These are phyloP conservation scores for Acromyrmex charruanus DNA, from an alignment of 1,140 invertebrate species.

Conservation along the genomic window DNA sequence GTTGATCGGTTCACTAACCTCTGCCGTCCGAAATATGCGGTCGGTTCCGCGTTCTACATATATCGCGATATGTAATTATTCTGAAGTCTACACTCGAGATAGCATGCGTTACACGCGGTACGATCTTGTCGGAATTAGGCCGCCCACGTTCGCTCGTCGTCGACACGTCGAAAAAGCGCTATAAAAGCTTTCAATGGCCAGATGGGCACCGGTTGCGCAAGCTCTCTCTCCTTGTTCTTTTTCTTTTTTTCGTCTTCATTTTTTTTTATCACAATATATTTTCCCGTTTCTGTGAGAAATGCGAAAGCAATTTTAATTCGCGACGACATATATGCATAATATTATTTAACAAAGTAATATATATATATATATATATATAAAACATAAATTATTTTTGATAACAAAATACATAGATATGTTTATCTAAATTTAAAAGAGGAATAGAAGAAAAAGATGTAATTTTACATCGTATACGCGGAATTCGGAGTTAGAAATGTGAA, in stretches of 20 bases:
- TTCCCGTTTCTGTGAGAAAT: neutral
- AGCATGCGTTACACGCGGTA: slow-evolving; percentile 62
- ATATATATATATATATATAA: neutral
- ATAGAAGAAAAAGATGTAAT: too few species aligned
- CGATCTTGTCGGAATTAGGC: slow-evolving; percentile 71
- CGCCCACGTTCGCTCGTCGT: slow-evolving; percentile 74
- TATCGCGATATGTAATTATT: slow-evolving; percentile 57
- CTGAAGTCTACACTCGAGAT: slow-evolving; percentile 41
- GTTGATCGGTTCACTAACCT: slow-evolving; percentile 41
- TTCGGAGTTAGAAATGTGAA: slow-evolving; percentile 40
- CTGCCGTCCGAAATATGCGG: slow-evolving; percentile 27
- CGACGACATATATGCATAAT: neutral
- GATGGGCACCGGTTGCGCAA: slow-evolving; percentile 76
- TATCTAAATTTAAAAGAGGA: neutral
- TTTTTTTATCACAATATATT: neutral
- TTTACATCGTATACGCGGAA: neutral
- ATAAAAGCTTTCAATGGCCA: slow-evolving; percentile 78
- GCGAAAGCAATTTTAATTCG: neutral
- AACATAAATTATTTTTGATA: neutral
- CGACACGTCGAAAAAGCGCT: slow-evolving; percentile 74
- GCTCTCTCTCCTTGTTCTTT: slow-evolving; percentile 29
- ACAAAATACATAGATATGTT: neutral
- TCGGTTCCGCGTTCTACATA: slow-evolving; percentile 47
- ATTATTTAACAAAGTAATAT: neutral
- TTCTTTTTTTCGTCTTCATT: neutral